Percentiles rank a stretch among this genome's conserved stretches.
Conservation (phyloP, 2,797 vertebrate species). For the Amblyraja radiata region DNA sequence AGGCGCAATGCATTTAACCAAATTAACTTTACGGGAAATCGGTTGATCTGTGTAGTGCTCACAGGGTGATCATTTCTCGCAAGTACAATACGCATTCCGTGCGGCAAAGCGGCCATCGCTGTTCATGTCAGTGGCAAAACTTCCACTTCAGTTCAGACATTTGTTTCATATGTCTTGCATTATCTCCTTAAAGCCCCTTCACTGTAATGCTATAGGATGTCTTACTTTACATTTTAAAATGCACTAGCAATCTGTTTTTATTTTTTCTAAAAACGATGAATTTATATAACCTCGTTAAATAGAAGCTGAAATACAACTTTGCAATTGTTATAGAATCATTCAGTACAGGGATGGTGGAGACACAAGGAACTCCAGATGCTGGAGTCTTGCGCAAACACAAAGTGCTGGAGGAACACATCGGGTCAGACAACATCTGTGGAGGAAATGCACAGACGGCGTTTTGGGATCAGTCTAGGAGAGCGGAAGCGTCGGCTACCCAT, state of each 20-base stretch:
- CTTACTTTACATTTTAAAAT: neutral
- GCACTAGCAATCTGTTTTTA: neutral
- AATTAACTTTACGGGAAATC: constrained; percentile 20
- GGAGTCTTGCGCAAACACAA: too few relatives aligned
- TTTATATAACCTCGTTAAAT: neutral
- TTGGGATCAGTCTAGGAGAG: too few relatives aligned
- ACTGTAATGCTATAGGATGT: neutral
- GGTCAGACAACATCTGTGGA: too few relatives aligned
- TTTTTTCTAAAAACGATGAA: neutral
- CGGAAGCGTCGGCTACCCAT: too few relatives aligned
- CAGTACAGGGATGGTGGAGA: neutral
- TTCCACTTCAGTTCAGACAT: neutral
- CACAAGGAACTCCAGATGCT: too few relatives aligned
- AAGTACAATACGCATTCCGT: too few relatives aligned
- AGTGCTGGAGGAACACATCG: too few relatives aligned
- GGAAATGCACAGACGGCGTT: too few relatives aligned
- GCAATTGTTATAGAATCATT: neutral
- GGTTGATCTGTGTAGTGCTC: neutral
- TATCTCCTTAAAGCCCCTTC: neutral
- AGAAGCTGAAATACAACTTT: neutral
- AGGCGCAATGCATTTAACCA: neutral
- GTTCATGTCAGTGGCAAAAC: neutral
- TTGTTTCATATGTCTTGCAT: too few relatives aligned
- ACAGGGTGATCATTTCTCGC: neutral
- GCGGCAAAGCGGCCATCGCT: neutral